Evolutionary conservation across 2,888 invertebrate genomes (phyloP).

Genomic region (Heliconius erato): DNA sequence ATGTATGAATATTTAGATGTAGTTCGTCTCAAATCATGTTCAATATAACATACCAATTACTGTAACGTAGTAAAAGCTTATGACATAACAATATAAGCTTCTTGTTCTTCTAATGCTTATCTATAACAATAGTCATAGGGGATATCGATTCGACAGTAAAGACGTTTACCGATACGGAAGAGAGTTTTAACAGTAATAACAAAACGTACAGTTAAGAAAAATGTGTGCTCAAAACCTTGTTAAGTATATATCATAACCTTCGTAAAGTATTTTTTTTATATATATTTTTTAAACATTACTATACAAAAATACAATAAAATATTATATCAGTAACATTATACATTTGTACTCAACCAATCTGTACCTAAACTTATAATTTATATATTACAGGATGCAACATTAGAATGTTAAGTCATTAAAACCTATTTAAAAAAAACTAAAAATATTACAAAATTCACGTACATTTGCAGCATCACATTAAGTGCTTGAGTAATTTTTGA

Average conservation of each 20-base stretch:
- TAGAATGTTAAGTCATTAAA: not conserved
- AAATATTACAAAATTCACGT: not conserved
- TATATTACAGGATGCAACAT: not conserved
- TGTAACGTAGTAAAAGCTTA: not conserved
- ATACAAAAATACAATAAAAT: not conserved
- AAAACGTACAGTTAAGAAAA: not conserved
- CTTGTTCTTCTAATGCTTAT: not conserved
- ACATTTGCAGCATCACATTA: constrained; percentile 18
- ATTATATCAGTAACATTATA: not conserved
- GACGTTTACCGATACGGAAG: not conserved
- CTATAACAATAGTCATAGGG: not conserved
- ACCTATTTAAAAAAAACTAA: not conserved
- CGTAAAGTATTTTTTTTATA: too few species aligned
- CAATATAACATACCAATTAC: not conserved
- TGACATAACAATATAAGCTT: not conserved
- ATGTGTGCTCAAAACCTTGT: not conserved
- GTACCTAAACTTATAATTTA: too few species aligned
- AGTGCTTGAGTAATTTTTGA: constrained; percentile 29
- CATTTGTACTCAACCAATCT: too few species aligned
- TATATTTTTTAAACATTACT: too few species aligned
- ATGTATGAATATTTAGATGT: not conserved
- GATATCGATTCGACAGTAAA: not conserved
- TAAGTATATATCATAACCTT: not conserved
- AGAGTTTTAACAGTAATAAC: not conserved
- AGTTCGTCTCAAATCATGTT: not conserved